Conservation (phyloP, 2,797 vertebrate genomes). For the Pantherophis vulpinus region DNA sequence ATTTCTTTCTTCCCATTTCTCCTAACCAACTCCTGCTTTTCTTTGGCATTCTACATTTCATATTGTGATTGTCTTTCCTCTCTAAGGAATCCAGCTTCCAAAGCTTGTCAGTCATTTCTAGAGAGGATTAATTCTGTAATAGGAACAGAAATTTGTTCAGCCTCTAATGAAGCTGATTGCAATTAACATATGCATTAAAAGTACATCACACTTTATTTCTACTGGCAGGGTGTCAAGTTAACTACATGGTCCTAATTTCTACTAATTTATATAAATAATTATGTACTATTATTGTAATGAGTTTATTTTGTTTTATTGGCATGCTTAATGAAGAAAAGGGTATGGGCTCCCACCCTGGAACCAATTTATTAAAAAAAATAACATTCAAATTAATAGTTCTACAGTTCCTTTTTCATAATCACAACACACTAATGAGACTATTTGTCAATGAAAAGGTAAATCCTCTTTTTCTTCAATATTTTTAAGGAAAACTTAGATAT, state of each 20-base stretch:
- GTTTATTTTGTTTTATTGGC: conserved; percentile 9
- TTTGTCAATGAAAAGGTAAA: neutral
- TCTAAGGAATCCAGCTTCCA: neutral
- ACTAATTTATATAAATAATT: conserved; percentile 9
- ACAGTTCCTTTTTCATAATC: neutral
- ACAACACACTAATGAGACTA: neutral
- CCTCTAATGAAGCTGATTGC: neutral
- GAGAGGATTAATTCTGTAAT: neutral
- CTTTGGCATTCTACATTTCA: neutral
- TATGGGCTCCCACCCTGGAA: neutral
- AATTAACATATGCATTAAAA: conserved; percentile 27
- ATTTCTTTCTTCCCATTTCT: neutral
- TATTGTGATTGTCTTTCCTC: neutral
- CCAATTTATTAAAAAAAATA: neutral
- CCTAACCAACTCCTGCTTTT: neutral
- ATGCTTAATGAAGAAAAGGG: conserved; percentile 18
- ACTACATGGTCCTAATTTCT: conserved; percentile 15
- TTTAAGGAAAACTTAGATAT: neutral
- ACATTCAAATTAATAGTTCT: neutral
- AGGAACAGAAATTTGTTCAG: neutral
- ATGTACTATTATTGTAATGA: conserved; percentile 17
- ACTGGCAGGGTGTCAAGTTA: neutral
- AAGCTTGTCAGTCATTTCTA: neutral
- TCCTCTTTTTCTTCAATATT: neutral
- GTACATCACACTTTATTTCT: conserved; percentile 17